phyloP scores from a whole-genome alignment of 2,797 vertebrate species.

The Neoniphon sammara region DNA sequence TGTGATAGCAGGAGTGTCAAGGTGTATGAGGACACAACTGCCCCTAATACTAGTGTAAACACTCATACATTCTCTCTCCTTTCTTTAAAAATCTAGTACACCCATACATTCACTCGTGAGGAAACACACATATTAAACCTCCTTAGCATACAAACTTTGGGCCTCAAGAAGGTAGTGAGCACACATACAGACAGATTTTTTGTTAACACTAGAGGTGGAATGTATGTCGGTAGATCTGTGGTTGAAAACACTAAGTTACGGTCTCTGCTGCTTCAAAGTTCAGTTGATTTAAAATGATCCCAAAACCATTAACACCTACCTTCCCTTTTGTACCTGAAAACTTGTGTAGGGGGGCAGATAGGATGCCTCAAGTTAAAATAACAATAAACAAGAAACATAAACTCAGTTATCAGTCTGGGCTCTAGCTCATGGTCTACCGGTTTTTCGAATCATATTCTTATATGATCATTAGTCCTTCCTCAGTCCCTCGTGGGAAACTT shows the following conservation, averaged over 20 bases:
- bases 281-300: slow-evolving; percentile 71
- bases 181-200: slow-evolving; percentile 40
- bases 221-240: slow-evolving; percentile 69
- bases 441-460: slow-evolving; percentile 2
- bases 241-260: slow-evolving; percentile 76
- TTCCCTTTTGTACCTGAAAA: slow-evolving; percentile 69
- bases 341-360: slow-evolving; percentile 37
- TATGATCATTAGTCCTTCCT: slow-evolving; percentile 29
- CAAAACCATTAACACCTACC: slow-evolving; percentile 66
- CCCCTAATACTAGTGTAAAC: slow-evolving; percentile 68
- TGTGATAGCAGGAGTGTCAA: slow-evolving; percentile 65
- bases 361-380: slow-evolving; percentile 43
- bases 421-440: background rate
- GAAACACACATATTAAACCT: slow-evolving; percentile 57
- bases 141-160: slow-evolving; percentile 64
- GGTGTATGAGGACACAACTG: slow-evolving; percentile 60
- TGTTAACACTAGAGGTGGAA: slow-evolving; percentile 67
- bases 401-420: slow-evolving; percentile 22
- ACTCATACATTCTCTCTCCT: slow-evolving; percentile 52
- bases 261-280: slow-evolving; percentile 76
- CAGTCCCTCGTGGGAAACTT: slow-evolving; percentile 71
- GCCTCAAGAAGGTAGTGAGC: slow-evolving; percentile 56
- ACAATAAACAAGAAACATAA: slow-evolving; percentile 45
- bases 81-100: slow-evolving; percentile 66
- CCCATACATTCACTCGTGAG: slow-evolving; percentile 54